These are phyloP conservation scores for Xerus inauris DNA, from an alignment of 2,113 vertebrate genomes.

Conservation along the genomic window DNA sequence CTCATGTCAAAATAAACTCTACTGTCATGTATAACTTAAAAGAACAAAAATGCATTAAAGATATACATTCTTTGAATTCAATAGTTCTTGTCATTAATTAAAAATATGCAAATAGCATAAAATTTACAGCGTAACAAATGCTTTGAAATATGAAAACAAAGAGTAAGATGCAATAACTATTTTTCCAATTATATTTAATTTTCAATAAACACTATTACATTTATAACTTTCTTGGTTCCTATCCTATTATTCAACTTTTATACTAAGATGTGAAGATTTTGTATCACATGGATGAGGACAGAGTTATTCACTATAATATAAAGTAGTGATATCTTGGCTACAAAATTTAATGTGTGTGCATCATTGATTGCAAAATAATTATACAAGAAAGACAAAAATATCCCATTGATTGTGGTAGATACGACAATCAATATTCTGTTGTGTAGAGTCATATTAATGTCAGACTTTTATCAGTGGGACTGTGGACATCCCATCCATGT, in stretches of 20 bases:
- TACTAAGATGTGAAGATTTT: not conserved
- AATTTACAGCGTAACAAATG: not conserved
- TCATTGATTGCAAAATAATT: not conserved
- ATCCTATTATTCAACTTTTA: not conserved
- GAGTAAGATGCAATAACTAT: not conserved
- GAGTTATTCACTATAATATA: not conserved
- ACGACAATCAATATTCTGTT: not conserved
- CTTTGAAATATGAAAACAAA: not conserved
- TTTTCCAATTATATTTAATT: not conserved
- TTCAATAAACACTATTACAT: not conserved
- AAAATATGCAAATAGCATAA: not conserved
- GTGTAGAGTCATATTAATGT: not conserved
- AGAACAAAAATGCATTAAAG: not conserved
- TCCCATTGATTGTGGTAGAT: not conserved
- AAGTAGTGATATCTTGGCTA: not conserved
- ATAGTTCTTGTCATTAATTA: not conserved
- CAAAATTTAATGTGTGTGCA: not conserved
- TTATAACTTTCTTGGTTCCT: not conserved
- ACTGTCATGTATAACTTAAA: too few relatives aligned
- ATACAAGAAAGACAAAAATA: not conserved
- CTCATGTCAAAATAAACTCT: too few relatives aligned
- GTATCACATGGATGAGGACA: not conserved
- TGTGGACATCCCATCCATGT: not conserved
- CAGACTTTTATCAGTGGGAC: not conserved
- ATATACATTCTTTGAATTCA: not conserved